Base-by-base conservation (phyloP, 2,888 invertebrate genomes). In the Standfussiana lucernea region DNA sequence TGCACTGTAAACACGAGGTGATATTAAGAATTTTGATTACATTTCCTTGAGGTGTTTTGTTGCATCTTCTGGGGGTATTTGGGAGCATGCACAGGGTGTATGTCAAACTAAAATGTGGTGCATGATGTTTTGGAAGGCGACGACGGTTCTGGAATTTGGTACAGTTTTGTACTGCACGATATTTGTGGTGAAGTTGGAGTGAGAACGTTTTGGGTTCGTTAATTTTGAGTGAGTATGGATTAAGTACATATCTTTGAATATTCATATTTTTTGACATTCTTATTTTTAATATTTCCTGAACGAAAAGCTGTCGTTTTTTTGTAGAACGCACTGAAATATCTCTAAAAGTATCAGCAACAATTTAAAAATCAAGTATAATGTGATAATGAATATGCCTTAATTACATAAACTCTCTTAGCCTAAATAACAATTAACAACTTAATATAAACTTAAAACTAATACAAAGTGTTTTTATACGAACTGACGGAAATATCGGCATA, bases 1-100 rank as follows among this genome's bases (percentile, higher is more conserved):
- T 90, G 88, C 86, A 87, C 86, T 86, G 84, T 80, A 83, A 85
- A 88, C 84, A 86, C 72, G 77, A 80, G 72, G 77, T 71, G n/a
- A 81, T 81, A 77, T 82, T 77, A 73, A 82, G 84, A 86, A 88
- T 86, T 83, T 85, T 83, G 88, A 88, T 88, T 84, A 85, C 74
- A 80, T 86, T 85, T 84, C 80, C 84, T 83, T 77, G 70, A 66
- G 61, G 37, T 42, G 77, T 69, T 71, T 79, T 82, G 77, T 74
- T 72, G 65, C n/a, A 56, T 72, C 62, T 50, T 59, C 67, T 28
- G 37, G 59, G n/a, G 35, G 56, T 40, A 3, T 72, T 64, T 68
- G 32, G 10, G 15, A 24, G 40, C 62, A 28, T 72, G 65, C 50
- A 10, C 24, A 24, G 47, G 2, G 7, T 21, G 40, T 66, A n/a